A percentile compares a stretch with the other conserved stretches of the same genome.
Conservation (phyloP, 2,888 invertebrate genomes). For the Oxycera nigricornis region DNA sequence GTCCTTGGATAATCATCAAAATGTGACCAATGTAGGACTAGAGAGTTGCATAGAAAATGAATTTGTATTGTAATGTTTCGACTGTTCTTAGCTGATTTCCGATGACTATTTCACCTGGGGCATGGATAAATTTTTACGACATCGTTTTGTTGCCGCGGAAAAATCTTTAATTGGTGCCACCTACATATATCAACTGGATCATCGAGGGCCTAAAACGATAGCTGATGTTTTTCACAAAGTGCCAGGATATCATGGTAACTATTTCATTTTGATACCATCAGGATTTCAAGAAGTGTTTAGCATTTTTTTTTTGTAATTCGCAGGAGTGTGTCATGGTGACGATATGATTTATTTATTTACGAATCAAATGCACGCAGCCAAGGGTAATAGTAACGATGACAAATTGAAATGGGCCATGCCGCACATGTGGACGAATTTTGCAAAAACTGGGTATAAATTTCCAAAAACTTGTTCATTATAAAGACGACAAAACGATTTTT, state of each 20-base stretch:
- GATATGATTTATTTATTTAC: not conserved
- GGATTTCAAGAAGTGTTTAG: not conserved
- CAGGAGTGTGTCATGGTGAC: slow-evolving; percentile 16
- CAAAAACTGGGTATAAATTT: slow-evolving; percentile 16
- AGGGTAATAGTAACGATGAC: not conserved
- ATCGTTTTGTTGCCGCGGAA: not conserved
- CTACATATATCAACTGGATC: not conserved
- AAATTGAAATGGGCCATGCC: slow-evolving; percentile 14
- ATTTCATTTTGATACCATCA: too few species aligned
- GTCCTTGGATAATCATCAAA: not conserved
- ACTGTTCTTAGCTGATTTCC: not conserved
- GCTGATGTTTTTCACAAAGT: not conserved
- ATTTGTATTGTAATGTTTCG: not conserved
- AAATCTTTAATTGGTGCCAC: not conserved
- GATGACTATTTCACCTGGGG: not conserved
- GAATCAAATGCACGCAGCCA: not conserved
- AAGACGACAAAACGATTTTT: too few species aligned
- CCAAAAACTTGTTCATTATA: too few species aligned
- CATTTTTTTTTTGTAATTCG: not conserved
- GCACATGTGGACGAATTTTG: not conserved
- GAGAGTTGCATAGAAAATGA: not conserved
- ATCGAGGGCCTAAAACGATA: not conserved
- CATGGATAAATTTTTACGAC: not conserved
- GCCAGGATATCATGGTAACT: slow-evolving; percentile 11
- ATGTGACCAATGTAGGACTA: slow-evolving; percentile 10